These are phyloP conservation scores for Perca flavescens DNA, from an alignment of 2,113 vertebrate species.

Conservation along the genomic window DNA sequence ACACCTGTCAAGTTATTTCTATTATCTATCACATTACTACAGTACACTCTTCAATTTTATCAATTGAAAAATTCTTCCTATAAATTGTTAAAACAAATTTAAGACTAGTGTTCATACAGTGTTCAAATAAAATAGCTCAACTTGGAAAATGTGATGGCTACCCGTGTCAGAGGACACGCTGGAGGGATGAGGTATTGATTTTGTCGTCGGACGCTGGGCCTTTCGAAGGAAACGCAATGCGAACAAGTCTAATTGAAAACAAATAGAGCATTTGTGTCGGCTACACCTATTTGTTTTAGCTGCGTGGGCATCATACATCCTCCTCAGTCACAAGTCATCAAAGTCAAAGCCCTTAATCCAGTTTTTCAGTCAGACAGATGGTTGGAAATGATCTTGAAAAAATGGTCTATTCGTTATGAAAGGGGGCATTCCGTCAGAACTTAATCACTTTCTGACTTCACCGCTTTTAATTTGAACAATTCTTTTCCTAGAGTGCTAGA, in stretches of 20 bases:
- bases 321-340: slow-evolving; percentile 13
- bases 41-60: background rate
- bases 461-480: too few species aligned
- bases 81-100: background rate
- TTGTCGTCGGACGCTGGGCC: slow-evolving; percentile 26
- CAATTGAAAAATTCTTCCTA: background rate
- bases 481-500: too few species aligned
- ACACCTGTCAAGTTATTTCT: slow-evolving; percentile 24
- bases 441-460: too few species aligned
- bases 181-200: slow-evolving; percentile 75
- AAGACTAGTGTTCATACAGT: background rate
- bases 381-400: background rate
- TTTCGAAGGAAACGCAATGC: slow-evolving; percentile 43
- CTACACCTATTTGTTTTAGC: slow-evolving; percentile 30
- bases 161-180: slow-evolving; percentile 33
- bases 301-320: slow-evolving; percentile 34
- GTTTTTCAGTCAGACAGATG: background rate
- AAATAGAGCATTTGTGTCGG: slow-evolving; percentile 59
- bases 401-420: background rate
- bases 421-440: background rate
- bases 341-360: background rate
- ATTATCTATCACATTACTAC: background rate
- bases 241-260: slow-evolving; percentile 67
- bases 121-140: background rate
- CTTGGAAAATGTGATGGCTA: slow-evolving; percentile 43